Evolutionary conservation across 2,113 vertebrate genomes (phyloP).

Genomic region (Jacana jacana): DNA sequence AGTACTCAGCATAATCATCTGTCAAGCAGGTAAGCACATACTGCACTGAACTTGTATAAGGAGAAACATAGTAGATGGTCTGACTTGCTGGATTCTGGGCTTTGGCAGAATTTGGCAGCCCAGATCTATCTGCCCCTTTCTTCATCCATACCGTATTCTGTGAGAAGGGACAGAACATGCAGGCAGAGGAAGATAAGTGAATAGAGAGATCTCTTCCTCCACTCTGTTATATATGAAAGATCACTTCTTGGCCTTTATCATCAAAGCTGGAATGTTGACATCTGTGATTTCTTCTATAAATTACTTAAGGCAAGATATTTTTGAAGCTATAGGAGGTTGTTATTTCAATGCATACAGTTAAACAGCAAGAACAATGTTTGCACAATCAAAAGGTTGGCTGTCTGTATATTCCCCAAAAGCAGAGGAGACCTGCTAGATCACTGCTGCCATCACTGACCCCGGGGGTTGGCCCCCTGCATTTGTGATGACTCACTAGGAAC

Average conservation of each 20-base stretch:
- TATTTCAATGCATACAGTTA: background rate
- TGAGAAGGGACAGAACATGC: background rate
- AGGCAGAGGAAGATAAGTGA: background rate
- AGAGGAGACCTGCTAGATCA: background rate
- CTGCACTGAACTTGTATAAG: background rate
- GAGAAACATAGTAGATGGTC: background rate
- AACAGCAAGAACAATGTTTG: background rate
- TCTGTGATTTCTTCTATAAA: background rate
- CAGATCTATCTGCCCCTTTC: background rate
- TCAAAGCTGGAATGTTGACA: background rate
- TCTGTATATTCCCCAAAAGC: background rate
- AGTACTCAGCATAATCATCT: background rate
- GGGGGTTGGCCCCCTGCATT: accelerated
- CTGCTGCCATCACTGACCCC: background rate
- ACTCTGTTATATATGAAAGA: background rate
- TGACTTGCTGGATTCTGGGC: background rate
- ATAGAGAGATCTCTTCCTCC: background rate
- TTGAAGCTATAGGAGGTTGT: background rate
- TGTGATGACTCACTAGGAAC: background rate
- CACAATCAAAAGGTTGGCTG: background rate
- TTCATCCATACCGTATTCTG: accelerated
- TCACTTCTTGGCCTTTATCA: background rate
- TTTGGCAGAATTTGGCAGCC: background rate
- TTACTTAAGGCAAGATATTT: background rate
- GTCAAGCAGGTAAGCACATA: background rate